Conservation (phyloP, 2,797 vertebrate genomes). For the Myripristis murdjan region DNA sequence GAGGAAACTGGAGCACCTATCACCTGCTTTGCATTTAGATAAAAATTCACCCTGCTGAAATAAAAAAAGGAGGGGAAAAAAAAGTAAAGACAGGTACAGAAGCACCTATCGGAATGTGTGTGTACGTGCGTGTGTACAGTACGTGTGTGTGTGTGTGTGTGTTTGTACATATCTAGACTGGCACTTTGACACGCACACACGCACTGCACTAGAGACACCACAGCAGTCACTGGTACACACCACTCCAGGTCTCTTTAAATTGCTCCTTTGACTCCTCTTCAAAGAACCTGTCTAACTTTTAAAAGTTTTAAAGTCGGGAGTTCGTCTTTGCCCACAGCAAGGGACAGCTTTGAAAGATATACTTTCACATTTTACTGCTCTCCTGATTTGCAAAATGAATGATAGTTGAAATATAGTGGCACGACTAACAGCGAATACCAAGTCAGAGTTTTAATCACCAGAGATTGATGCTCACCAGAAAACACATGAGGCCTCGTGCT, state of each 20-base stretch:
- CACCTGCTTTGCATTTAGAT: conserved; percentile 91
- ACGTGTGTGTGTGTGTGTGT: conserved; percentile 53
- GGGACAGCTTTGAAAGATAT: conserved; percentile 83
- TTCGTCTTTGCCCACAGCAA: conserved; percentile 85
- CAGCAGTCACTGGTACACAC: conserved; percentile 69
- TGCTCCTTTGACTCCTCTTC: conserved; percentile 85
- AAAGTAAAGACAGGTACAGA: conserved; percentile 82
- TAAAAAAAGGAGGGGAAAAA: conserved; percentile 73
- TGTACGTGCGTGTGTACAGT: no score
- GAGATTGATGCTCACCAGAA: conserved; percentile 64
- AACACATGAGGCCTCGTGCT: conserved; percentile 49
- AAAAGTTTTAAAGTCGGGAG: conserved; percentile 76
- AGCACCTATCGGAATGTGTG: conserved; percentile 78
- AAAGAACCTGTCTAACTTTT: conserved; percentile 80
- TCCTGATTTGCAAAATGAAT: conserved; percentile 76
- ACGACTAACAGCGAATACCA: conserved; percentile 77
- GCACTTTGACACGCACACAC: conserved; percentile 63
- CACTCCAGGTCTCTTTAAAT: conserved; percentile 84
- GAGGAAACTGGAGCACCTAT: conserved; percentile 89
- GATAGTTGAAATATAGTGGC: conserved; percentile 76
- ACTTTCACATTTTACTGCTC: conserved; percentile 75
- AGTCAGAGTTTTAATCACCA: conserved; percentile 80
- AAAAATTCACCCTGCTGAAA: conserved; percentile 86
- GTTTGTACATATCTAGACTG: conserved; percentile 71
- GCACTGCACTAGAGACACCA: conserved; percentile 51